Percentiles rank a stretch among this genome's conserved stretches.
These are phyloP conservation scores for Stenichneumon culpator DNA, from an alignment of 2,888 invertebrate genomes.

Conservation along the genomic window DNA sequence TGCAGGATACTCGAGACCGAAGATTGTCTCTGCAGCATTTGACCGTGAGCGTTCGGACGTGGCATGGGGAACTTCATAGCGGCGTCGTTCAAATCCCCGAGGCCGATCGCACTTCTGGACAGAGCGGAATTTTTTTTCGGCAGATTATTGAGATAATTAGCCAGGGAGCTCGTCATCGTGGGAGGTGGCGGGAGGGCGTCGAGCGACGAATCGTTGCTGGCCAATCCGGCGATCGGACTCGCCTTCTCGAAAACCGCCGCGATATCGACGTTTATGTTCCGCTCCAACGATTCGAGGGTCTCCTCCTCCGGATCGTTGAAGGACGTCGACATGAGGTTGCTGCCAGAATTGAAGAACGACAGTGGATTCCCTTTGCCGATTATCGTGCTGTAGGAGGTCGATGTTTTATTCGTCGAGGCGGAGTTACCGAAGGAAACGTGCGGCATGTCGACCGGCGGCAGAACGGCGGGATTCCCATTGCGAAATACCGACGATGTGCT, in stretches of 20 bases:
- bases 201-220: constrained; percentile 71
- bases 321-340: constrained; percentile 79
- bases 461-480: constrained; percentile 39
- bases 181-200: constrained; percentile 79
- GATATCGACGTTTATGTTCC: constrained; percentile 65
- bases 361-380: constrained; percentile 44
- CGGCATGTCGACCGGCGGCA: constrained; percentile 49
- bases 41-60: constrained; percentile 67
- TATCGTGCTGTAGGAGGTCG: constrained; percentile 21
- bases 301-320: constrained; percentile 71
- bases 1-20: constrained; percentile 81
- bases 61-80: constrained; percentile 73
- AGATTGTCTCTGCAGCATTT: constrained; percentile 78
- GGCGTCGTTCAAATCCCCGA: constrained; percentile 78
- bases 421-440: constrained; percentile 58
- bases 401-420: constrained; percentile 36
- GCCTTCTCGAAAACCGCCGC: constrained; percentile 63
- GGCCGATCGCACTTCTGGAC: constrained; percentile 78
- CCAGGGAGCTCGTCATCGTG: constrained; percentile 79
- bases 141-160: constrained; percentile 81
- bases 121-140: constrained; percentile 80
- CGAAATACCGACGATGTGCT: constrained; percentile 50
- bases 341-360: constrained; percentile 75
- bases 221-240: constrained; percentile 60
- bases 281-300: constrained; percentile 68